Percentiles rank a stretch among this genome's conserved stretches.
Evolutionary conservation across 2,888 invertebrate genomes (phyloP).

Genomic region (Notodonta ziczac): DNA sequence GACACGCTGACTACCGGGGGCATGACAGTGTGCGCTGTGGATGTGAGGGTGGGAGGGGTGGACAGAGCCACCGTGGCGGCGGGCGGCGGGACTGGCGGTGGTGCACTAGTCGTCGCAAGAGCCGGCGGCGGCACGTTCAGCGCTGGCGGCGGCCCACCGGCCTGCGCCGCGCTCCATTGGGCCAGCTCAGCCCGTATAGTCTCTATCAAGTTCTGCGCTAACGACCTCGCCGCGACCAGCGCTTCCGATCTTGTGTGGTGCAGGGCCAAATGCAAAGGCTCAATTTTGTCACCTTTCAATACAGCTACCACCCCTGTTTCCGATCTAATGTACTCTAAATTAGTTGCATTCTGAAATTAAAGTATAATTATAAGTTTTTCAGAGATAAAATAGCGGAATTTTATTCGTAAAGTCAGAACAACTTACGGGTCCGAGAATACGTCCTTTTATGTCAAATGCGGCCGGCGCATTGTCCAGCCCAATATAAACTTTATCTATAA

Average conservation of each 20-base stretch:
- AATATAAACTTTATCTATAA: slow-evolving; percentile 89
- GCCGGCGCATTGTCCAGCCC: slow-evolving; percentile 91
- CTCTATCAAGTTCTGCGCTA: slow-evolving; percentile 91
- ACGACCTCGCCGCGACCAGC: slow-evolving; percentile 87
- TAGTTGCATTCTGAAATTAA: slow-evolving; percentile 85
- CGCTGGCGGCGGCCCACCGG: slow-evolving; percentile 74
- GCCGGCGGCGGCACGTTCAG: slow-evolving; percentile 73
- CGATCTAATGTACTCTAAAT: slow-evolving; percentile 90
- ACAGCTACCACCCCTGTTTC: slow-evolving; percentile 92
- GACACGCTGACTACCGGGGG: slow-evolving; percentile 76
- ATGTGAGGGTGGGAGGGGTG: slow-evolving; percentile 61
- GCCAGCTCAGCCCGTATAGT: slow-evolving; percentile 87
- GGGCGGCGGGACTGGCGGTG: slow-evolving; percentile 65
- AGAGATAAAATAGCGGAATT: slow-evolving; percentile 13
- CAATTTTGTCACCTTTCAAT: slow-evolving; percentile 87
- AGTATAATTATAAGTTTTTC: slow-evolving; percentile 13
- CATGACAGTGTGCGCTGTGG: slow-evolving; percentile 60
- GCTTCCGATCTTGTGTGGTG: slow-evolving; percentile 90
- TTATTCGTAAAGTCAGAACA: slow-evolving; percentile 12
- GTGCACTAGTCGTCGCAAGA: slow-evolving; percentile 64
- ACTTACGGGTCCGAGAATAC: slow-evolving; percentile 87
- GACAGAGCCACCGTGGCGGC: slow-evolving; percentile 62
- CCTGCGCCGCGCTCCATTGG: slow-evolving; percentile 77
- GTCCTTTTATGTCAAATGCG: slow-evolving; percentile 89
- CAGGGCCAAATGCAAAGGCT: slow-evolving; percentile 90